Evolutionary conservation across 2,797 vertebrate genomes (phyloP).

Genomic region (Dipus sagitta): DNA sequence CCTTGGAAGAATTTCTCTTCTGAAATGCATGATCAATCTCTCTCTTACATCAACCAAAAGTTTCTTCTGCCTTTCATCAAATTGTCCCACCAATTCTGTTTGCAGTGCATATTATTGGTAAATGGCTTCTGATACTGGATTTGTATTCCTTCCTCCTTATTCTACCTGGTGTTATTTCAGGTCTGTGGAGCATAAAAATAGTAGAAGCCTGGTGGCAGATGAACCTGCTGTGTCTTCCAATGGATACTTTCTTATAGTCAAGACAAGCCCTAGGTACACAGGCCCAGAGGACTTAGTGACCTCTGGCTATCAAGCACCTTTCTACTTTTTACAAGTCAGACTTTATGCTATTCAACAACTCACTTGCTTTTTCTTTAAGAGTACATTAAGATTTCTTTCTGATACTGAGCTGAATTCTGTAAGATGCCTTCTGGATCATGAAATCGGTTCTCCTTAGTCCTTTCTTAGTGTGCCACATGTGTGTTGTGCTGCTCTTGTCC

Average conservation of each 20-base stretch:
- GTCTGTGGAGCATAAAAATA: not conserved
- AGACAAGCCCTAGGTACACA: rapidly evolving
- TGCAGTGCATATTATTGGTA: not conserved
- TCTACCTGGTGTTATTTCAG: not conserved
- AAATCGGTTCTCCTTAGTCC: too few relatives aligned
- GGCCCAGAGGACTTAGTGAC: not conserved
- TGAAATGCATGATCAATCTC: not conserved
- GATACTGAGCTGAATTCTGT: too few relatives aligned
- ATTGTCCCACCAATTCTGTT: not conserved
- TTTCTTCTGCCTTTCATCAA: not conserved
- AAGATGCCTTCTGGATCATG: rapidly evolving
- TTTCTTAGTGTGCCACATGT: not conserved
- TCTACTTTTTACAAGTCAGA: not conserved
- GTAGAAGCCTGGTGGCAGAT: not conserved
- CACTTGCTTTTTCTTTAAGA: not conserved
- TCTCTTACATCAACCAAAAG: not conserved
- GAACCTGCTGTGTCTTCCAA: rapidly evolving
- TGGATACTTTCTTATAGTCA: not conserved
- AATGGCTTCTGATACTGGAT: not conserved
- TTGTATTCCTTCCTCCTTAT: not conserved
- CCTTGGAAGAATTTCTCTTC: not conserved
- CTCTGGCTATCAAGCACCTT: not conserved
- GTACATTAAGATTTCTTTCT: not conserved
- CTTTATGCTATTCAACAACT: not conserved
- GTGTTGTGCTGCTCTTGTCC: rapidly evolving